Percentiles rank a stretch among this genome's conserved stretches.
Conservation (phyloP, 1,140 invertebrate species). For the Pentalonia nigronervosa region DNA sequence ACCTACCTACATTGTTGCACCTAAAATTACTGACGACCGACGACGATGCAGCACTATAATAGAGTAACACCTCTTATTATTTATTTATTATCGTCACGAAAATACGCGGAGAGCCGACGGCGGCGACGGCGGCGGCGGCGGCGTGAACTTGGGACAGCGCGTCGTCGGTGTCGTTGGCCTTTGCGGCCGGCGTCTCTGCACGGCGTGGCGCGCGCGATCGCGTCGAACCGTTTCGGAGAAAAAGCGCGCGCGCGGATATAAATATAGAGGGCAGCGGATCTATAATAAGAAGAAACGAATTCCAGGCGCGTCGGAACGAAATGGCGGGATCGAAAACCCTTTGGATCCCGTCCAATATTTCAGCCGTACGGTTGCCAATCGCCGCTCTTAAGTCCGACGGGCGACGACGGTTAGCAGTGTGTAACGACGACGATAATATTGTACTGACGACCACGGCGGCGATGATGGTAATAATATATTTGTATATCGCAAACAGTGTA, state of each 20-base stretch:
- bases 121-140: too few species aligned
- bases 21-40: background rate
- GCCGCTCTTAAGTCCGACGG: background rate
- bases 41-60: too few species aligned
- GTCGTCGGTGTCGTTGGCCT: background rate
- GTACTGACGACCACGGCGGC: too few species aligned
- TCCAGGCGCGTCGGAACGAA: conserved; percentile 47
- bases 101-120: background rate
- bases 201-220: background rate
- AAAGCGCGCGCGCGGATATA: conserved; percentile 26
- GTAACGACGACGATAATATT: too few species aligned
- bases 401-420: too few species aligned
- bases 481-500: too few species aligned
- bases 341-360: conserved; percentile 19
- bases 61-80: background rate
- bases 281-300: conserved; percentile 52
- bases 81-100: background rate
- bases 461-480: too few species aligned
- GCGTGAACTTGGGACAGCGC: background rate
- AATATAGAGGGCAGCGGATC: conserved; percentile 44
- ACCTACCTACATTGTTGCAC: too few species aligned
- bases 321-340: conserved; percentile 23
- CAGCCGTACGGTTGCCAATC: conserved; percentile 30
- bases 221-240: conserved; percentile 11
- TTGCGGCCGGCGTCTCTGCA: background rate